Evolutionary conservation across 2,797 vertebrate species (phyloP).

Genomic region (Harpagifer antarcticus): DNA sequence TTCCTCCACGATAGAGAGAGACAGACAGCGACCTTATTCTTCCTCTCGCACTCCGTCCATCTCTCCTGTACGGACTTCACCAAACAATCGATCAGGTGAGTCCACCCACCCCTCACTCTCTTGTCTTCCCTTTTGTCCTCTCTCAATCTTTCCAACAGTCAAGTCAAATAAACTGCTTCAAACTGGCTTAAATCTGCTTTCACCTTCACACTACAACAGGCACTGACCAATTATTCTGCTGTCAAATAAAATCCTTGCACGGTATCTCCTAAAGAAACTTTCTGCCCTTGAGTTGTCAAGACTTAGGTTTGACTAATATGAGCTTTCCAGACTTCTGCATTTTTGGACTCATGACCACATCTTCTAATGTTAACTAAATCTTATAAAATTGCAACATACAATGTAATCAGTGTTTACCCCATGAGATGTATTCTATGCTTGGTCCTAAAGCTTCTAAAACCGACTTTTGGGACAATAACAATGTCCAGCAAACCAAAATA

Average conservation of each 20-base stretch:
- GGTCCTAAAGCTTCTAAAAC: not conserved
- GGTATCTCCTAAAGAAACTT: constrained; percentile 11
- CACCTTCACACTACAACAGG: constrained; percentile 59
- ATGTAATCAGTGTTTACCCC: not conserved
- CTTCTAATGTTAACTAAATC: constrained; percentile 7
- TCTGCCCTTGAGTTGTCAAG: constrained; percentile 26
- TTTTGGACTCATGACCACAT: constrained; percentile 16
- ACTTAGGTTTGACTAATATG: constrained; percentile 31
- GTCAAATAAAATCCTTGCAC: constrained; percentile 42
- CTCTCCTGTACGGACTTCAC: constrained; percentile 96
- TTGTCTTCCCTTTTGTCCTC: constrained; percentile 26
- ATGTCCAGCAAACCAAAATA: not conserved
- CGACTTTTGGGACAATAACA: not conserved
- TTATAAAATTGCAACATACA: not conserved
- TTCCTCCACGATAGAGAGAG: constrained; percentile 98
- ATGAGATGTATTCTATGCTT: not conserved
- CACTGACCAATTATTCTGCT: constrained; percentile 43
- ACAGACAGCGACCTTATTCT: constrained; percentile 97
- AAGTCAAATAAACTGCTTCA: constrained; percentile 37
- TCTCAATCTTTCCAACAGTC: constrained; percentile 47
- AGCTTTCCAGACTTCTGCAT: constrained; percentile 19
- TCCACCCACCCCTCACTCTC: not conserved
- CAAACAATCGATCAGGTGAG: constrained; percentile 99
- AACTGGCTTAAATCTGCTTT: constrained; percentile 35
- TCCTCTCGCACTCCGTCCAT: constrained; percentile 98